Evolutionary conservation across 2,113 vertebrate species (phyloP), one percentile per base, ranked within the genome.

Genomic region (Rallus limicola): DNA sequence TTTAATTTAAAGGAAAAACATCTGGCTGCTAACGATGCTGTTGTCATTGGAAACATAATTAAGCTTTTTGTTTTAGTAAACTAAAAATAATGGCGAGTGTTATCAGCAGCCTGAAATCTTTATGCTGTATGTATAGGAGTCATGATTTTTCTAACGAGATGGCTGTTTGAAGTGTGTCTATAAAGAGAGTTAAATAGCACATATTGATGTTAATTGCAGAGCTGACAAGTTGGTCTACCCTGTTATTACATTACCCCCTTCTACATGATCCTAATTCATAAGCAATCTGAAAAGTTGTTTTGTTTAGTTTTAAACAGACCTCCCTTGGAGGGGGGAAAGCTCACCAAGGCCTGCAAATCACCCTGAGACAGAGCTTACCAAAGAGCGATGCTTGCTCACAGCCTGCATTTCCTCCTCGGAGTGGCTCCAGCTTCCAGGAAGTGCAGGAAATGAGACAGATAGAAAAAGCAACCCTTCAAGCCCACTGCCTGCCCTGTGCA

Each of bases 11-110:
- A 55, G 42, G 25, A 5, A 80, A 94, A 95, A 90, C 90, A 95
- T 94, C 84, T 96, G 93, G 64, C 90, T 96, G 80, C 64, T 86
- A 94, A 93, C 2, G 24, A 86, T 64, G 85, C 67, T 95, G 81
- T 91, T 94, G 94, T 95, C 88, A 94, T 65, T 87, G 85, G 36
- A 90, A 97, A 90, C 72, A 95, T 87, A 97, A 95, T 77, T 94
- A 92, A 88, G 83, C 88, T 90, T 81, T 96, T 93, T 95, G 90
- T 95, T 97, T 93, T 72, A 11, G 23, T 86, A 92, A 93, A 93
- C 82, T 80, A 89, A 96, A 94, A 96, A 94, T 88, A 94, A 96
- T 84, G 21, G 88, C 90, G 16, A 96, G 65, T 50, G 69, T 68
- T 52, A 72, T 81, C 56, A 93, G 72, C 91, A 78, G 52, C 36